Conservation (phyloP, 1,140 invertebrate genomes). For the Heliothis subflexa region DNA sequence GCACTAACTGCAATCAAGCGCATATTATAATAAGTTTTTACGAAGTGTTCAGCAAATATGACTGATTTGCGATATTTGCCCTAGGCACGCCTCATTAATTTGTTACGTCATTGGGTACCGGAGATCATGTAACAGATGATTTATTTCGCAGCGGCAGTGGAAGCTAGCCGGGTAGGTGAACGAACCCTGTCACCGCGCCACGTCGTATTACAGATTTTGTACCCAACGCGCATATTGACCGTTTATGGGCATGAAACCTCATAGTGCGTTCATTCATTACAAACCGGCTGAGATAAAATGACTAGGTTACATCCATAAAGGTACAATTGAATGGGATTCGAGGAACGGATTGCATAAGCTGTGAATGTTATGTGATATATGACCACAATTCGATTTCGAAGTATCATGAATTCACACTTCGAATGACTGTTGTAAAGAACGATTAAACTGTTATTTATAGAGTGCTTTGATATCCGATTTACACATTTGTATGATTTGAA, state of each 20-base stretch:
- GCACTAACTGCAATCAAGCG: conserved; percentile 26
- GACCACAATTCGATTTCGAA: conserved; percentile 21
- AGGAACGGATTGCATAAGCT: conserved; percentile 38
- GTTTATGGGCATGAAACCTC: conserved; percentile 71
- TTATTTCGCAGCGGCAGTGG: conserved; percentile 66
- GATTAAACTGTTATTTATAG: conserved; percentile 25
- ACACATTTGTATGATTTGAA: background rate
- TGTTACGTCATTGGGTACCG: conserved; percentile 56
- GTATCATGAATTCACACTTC: conserved; percentile 39
- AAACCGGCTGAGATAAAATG: conserved; percentile 49
- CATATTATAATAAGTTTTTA: conserved; percentile 31
- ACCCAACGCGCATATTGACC: conserved; percentile 66
- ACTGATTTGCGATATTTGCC: conserved; percentile 23
- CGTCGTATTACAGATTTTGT: conserved; percentile 72
- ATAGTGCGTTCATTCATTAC: conserved; percentile 68
- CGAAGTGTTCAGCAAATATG: conserved; percentile 9
- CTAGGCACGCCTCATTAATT: conserved; percentile 53
- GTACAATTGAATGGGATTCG: conserved; percentile 30
- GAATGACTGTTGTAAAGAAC: conserved; percentile 8
- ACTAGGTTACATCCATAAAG: conserved; percentile 40
- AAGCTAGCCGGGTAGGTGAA: conserved; percentile 70
- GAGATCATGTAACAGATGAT: conserved; percentile 70
- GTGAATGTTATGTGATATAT: conserved; percentile 37
- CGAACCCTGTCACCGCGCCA: conserved; percentile 79
- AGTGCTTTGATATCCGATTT: conserved; percentile 9